These are phyloP conservation scores for Diarsia mendica DNA, from an alignment of 2,888 invertebrate species.

Conservation along the genomic window DNA sequence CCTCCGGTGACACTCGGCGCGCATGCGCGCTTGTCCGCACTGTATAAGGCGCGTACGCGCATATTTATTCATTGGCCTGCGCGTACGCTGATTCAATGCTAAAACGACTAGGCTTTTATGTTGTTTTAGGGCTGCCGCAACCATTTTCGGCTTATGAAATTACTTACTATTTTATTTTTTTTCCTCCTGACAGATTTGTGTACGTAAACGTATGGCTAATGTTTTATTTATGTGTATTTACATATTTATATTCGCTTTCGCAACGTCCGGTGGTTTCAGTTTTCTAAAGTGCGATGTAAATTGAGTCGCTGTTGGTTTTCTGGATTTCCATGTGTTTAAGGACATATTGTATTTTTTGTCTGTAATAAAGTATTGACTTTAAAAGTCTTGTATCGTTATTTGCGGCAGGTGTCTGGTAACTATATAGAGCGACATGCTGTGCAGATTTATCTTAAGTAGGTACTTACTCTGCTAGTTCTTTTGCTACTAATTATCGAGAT, in stretches of 20 bases:
- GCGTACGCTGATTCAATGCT: slow-evolving; percentile 77
- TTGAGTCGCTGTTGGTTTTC: slow-evolving; percentile 39
- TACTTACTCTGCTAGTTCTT: background rate
- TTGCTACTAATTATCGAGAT: background rate
- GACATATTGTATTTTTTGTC: slow-evolving; percentile 5
- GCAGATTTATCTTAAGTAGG: background rate
- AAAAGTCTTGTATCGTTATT: background rate
- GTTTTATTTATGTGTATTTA: slow-evolving; percentile 56
- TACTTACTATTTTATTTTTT: slow-evolving; percentile 63
- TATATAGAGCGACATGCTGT: background rate
- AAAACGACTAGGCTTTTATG: slow-evolving; percentile 72
- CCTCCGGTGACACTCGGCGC: slow-evolving; percentile 73
- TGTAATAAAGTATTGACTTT: slow-evolving; percentile 11
- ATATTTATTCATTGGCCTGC: slow-evolving; percentile 81
- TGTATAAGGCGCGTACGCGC: slow-evolving; percentile 82
- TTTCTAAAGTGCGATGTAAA: slow-evolving; percentile 56
- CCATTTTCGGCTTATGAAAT: slow-evolving; percentile 67
- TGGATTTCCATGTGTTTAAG: slow-evolving; percentile 29
- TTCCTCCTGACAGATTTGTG: slow-evolving; percentile 59
- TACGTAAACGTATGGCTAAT: slow-evolving; percentile 42
- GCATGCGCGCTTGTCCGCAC: slow-evolving; percentile 75
- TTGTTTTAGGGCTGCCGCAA: slow-evolving; percentile 69
- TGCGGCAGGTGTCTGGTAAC: background rate
- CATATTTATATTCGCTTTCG: slow-evolving; percentile 50
- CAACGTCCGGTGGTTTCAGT: slow-evolving; percentile 36